Evolutionary conservation across 2,113 vertebrate species (phyloP), one percentile per base, ranked within the genome.

Genomic region (Nesoenas mayeri): DNA sequence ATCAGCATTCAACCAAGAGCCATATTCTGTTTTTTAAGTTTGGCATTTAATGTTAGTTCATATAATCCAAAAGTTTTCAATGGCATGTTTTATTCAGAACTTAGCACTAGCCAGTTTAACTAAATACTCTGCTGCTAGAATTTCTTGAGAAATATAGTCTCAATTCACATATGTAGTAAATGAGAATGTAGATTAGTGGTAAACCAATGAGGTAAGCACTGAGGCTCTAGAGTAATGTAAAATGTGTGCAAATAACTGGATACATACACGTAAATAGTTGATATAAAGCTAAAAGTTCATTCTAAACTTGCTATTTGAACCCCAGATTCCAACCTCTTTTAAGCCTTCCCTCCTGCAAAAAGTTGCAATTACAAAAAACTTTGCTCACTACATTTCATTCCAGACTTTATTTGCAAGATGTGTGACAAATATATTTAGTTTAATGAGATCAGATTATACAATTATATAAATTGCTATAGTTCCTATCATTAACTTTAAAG

Each of bases 101-200:
- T n/a, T 60, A 29, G 5, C 8, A 77, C 28, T 31, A 51, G 31
- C 0, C 2, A 8, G 5, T 69, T 60, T 65, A 2, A 1, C 47
- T 42, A 78, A 56, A 47, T 32, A 69, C 6, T 56, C 40, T 67
- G 34, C 34, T 62, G 16, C 4, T 61, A 48, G 26, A 73, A 70
- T 81, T 54, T 72, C 9, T 84, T 80, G 10, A 10, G 42, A 86
- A 80, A 65, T 48, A 10, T 1, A 11, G 10, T 54, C 48, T 57
- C 18, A 50, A 47, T 51, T 77, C 25, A 51, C 15, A 15, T 29
- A n/a, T 9, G 3, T 4, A 10, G 7, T 12, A 61, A 47, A 61
- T 11, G 9, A 71, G 8, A 66, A 71, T 9, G 15, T 17, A 66
- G 22, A 32, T 38, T 25, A 48, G 8, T 7, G 15, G 19, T 31